A percentile compares a stretch with the other conserved stretches of the same genome.
These are phyloP conservation scores for Ceraclea dissimilis DNA, from an alignment of 2,888 invertebrate genomes.

Conservation along the genomic window DNA sequence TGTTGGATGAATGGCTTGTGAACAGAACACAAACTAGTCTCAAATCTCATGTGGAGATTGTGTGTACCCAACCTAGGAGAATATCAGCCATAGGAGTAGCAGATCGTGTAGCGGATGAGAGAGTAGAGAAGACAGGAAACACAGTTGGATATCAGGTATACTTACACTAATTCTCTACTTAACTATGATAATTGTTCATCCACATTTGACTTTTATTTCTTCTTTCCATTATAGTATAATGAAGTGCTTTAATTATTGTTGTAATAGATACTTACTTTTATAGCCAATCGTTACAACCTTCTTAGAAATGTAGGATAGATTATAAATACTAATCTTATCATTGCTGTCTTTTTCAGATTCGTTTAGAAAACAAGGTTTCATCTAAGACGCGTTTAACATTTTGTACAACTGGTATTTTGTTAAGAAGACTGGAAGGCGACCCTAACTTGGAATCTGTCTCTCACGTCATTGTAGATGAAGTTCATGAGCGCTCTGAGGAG, in stretches of 20 bases:
- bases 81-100: constrained; percentile 90
- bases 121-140: constrained; percentile 70
- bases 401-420: constrained; percentile 88
- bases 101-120: constrained; percentile 82
- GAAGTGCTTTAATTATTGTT: too few relatives aligned
- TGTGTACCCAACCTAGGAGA: constrained; percentile 88
- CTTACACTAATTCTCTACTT: constrained; percentile 11
- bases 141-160: constrained; percentile 70
- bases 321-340: too few relatives aligned
- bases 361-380: constrained; percentile 72
- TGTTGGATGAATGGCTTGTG: constrained; percentile 78
- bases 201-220: too few relatives aligned
- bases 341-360: constrained; percentile 60
- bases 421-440: constrained; percentile 76
- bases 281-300: too few relatives aligned
- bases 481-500: constrained; percentile 86
- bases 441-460: constrained; percentile 67
- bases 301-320: too few relatives aligned
- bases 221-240: too few relatives aligned
- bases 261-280: too few relatives aligned
- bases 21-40: constrained; percentile 44
- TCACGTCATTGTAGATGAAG: constrained; percentile 84
- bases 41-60: constrained; percentile 66
- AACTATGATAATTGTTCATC: neutral
- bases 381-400: constrained; percentile 75